These are phyloP conservation scores for Bombus huntii DNA, from an alignment of 1,140 invertebrate species.

Conservation along the genomic window DNA sequence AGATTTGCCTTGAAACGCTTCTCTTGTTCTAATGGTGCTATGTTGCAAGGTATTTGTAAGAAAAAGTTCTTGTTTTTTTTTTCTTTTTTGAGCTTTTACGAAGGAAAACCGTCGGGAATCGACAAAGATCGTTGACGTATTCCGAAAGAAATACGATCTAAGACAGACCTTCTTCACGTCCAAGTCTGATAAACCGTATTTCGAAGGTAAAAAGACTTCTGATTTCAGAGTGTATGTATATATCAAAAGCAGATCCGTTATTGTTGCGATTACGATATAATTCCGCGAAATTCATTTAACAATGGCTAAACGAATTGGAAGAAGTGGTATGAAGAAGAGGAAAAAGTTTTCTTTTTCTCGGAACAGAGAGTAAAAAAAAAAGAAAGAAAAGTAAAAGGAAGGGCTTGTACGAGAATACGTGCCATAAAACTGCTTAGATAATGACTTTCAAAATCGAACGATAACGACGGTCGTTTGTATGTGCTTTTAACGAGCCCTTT, in stretches of 20 bases:
- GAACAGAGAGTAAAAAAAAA: background rate
- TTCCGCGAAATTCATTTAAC: slow-evolving; percentile 26
- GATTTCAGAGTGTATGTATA: slow-evolving; percentile 31
- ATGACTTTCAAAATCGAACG: slow-evolving; percentile 63
- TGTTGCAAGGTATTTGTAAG: slow-evolving; percentile 30
- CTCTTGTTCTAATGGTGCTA: slow-evolving; percentile 52
- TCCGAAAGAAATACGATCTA: slow-evolving; percentile 46
- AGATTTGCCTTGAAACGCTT: background rate
- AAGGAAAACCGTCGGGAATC: slow-evolving; percentile 41
- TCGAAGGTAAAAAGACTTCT: slow-evolving; percentile 36
- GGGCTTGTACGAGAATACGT: slow-evolving; percentile 68
- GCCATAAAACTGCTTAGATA: slow-evolving; percentile 73
- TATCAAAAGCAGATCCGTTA: slow-evolving; percentile 21
- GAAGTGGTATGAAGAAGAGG: background rate
- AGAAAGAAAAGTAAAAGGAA: slow-evolving; percentile 8
- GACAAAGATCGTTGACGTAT: slow-evolving; percentile 20
- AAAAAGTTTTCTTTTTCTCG: slow-evolving; percentile 35
- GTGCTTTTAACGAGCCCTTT: slow-evolving; percentile 66
- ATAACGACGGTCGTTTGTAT: slow-evolving; percentile 64
- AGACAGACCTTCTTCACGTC: slow-evolving; percentile 50
- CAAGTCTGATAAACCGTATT: slow-evolving; percentile 51
- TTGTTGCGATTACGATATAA: slow-evolving; percentile 41
- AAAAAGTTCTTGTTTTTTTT: background rate
- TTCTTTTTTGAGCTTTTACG: background rate
- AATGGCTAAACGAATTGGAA: slow-evolving; percentile 1